Base-by-base conservation (phyloP, 2,888 invertebrate genomes). In the Sphecodes monilicornis region DNA sequence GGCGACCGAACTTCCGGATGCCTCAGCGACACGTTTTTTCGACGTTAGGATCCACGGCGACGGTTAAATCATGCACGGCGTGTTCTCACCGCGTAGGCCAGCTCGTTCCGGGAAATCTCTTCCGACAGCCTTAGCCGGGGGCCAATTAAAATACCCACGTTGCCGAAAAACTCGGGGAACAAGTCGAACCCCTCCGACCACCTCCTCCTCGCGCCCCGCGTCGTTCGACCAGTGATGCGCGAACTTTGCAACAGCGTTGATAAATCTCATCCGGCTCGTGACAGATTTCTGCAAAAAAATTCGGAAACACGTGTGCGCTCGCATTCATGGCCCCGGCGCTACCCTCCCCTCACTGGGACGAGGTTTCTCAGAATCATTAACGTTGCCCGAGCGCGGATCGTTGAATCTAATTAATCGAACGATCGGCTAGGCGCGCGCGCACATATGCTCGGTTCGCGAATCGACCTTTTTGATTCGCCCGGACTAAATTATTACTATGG, bases 241-340 rank as follows among this genome's bases (percentile, higher is more conserved):
- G 79, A 88, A 89, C 86, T 89, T 86, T 82, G 82, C 90, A 81
- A 84, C 76, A 80, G 83, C 90, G 89, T 91, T 91, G 91, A 91
- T 91, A 90, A 91, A 91, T 91, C 87, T 89, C 89, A 89, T 90
- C 90, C 90, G 89, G 90, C 71, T 71, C 87, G 85, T 90, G 90
- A 90, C 91, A 90, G 90, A 90, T 90, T 87, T 86, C 76, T 69
- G 86, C 87, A 90, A 90, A 90, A 89, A 90, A 90, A 84, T 87
- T 76, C 71, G 77, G 77, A 70, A 89, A 79, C 90, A 90, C 89
- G 87, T 90, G 89, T 87, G 87, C 70, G 46, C 87, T n/a, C 66
- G 72, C 76, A 73, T 74, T 76, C 74, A 78, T 60, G 57, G 41
- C 72, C 29, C 29, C 50, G 16, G 41, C 36, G 13, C 73, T 54